A percentile compares a stretch with the other conserved stretches of the same genome.
These are phyloP conservation scores for Anisognathus igniventris DNA, from an alignment of 2,797 vertebrate species.

Conservation along the genomic window DNA sequence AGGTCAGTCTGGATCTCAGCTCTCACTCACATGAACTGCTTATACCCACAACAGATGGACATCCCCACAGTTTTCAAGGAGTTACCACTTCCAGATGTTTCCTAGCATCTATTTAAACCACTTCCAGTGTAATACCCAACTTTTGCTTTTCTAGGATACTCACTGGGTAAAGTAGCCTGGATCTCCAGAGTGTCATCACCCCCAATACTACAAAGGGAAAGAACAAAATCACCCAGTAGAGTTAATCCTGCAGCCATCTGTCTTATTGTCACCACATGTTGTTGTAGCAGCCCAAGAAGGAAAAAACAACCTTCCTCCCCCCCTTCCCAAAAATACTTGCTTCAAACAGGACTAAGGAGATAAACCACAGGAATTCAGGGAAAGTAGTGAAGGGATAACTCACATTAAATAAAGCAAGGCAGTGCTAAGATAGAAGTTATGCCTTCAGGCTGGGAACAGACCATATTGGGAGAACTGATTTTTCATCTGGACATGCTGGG, in stretches of 20 bases:
- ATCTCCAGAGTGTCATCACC: constrained; percentile 83
- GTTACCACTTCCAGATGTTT: neutral
- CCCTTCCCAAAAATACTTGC: neutral
- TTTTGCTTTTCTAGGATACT: constrained; percentile 60
- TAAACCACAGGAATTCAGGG: constrained; percentile 3
- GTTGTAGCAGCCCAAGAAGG: neutral
- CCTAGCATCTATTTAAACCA: neutral
- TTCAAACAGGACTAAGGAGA: neutral
- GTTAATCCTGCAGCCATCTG: constrained; percentile 3
- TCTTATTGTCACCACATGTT: neutral
- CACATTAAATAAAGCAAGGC: neutral
- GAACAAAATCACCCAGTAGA: neutral
- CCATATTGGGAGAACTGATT: neutral
- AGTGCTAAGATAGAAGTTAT: neutral
- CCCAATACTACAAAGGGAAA: constrained; percentile 80
- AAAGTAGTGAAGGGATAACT: neutral
- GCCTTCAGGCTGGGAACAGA: neutral
- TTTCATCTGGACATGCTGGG: neutral
- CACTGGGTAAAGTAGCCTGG: constrained; percentile 90
- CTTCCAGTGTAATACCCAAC: neutral
- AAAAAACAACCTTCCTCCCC: neutral
- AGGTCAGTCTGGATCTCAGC: neutral
- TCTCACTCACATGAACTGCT: neutral
- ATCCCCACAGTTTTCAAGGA: neutral
- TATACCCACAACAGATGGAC: neutral